Base-by-base conservation (phyloP, 2,888 invertebrate species). In the Temnothorax ravouxi region DNA sequence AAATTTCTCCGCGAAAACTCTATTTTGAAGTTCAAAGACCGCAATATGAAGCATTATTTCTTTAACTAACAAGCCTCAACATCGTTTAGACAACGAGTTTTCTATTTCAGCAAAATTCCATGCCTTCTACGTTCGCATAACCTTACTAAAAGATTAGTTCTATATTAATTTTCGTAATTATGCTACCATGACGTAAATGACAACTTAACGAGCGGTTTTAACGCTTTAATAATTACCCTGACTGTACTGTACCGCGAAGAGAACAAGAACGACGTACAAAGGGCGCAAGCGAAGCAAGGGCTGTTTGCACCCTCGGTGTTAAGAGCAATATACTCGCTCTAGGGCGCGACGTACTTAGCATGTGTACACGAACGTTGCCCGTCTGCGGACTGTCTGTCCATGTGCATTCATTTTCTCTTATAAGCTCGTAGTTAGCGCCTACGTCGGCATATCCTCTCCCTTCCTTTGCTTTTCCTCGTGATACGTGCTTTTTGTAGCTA, bases 301-400 rank as follows among this genome's bases (percentile, higher is more conserved):
- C 88, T 93, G 93, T 93, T 94, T 93, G 92, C 93, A 93, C 94
- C 94, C 94, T 93, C 92, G 90, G 92, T 88, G 93, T 93, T 92
- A 93, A 93, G 91, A n/a, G 93, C 93, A 92, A 93, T 93, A 93
- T 92, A 91, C 90, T 92, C 91, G 91, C 91, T 91, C 85, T 77
- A 59, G 87, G 85, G 81, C 85, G 83, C 88, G 87, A 84, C 83
- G 88, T 91, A 88, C 87, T 87, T 85, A 86, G 84, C 82, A 83
- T 86, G 84, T 89, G 88, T 85, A 88, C 75, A 83, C 83, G 79
- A 84, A 50, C 75, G 80, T 67, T 67, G 52, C 86, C 79, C 83
- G 87, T 86, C 84, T 84, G 52, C 83, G 59, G 21, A 79, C 82
- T 81, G 82, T 86, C 84, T 85, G 88, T 81, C 66, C 87, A 85